These are phyloP conservation scores for Euura saliciscinereae DNA, from an alignment of 1,140 invertebrate genomes.

Conservation along the genomic window DNA sequence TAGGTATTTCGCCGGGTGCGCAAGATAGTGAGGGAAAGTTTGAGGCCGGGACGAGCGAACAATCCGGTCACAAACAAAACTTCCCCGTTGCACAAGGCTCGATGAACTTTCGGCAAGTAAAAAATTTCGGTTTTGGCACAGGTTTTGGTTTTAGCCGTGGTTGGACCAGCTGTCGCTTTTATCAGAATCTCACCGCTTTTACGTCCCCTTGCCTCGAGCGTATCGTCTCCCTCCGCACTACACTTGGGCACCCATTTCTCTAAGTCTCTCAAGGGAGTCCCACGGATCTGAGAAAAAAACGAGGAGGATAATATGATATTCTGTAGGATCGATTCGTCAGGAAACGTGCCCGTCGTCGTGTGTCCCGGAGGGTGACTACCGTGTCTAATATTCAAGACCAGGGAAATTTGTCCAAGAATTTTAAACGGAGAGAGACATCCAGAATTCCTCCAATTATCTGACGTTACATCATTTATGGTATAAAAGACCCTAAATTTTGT, in stretches of 20 bases:
- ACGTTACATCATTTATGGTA: too few relatives aligned
- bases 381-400: too few relatives aligned
- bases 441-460: too few relatives aligned
- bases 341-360: not conserved
- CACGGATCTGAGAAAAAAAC: not conserved
- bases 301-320: not conserved
- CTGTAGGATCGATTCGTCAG: not conserved
- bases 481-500: too few relatives aligned
- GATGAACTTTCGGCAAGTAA: slow-evolving; percentile 1
- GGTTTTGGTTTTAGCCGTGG: not conserved
- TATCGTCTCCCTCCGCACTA: not conserved
- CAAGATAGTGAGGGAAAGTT: not conserved
- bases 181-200: not conserved
- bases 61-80: not conserved
- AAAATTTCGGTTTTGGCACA: not conserved
- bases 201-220: not conserved
- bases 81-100: not conserved
- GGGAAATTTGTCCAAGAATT: too few relatives aligned
- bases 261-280: not conserved
- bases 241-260: not conserved
- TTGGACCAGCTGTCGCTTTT: not conserved
- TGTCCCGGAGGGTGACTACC: too few relatives aligned
- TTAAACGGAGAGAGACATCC: too few relatives aligned
- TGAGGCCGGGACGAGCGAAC: not conserved
- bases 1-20: not conserved